A percentile compares a stretch with the other conserved stretches of the same genome.
Evolutionary conservation across 2,113 vertebrate genomes (phyloP).

Genomic region (Dromas ardeola): DNA sequence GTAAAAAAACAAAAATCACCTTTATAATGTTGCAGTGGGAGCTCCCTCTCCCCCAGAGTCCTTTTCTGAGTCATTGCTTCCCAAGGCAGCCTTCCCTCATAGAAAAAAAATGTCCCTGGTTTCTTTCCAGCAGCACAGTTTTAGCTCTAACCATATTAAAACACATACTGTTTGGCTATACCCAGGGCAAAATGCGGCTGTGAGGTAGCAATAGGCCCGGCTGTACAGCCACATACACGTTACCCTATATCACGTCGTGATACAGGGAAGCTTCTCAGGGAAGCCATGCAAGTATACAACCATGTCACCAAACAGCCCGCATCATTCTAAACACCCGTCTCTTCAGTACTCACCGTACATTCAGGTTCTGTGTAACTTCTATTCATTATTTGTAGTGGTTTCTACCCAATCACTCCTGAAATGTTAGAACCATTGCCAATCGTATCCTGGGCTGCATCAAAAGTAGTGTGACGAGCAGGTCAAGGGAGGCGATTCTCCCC

Average conservation of each 20-base stretch:
- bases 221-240: neutral
- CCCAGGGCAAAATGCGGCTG: neutral
- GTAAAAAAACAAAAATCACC: neutral
- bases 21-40: neutral
- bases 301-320: neutral
- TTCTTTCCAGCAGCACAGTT: neutral
- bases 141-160: neutral
- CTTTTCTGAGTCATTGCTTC: neutral
- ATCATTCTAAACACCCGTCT: neutral
- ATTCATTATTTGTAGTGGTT: neutral
- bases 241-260: fast-evolving
- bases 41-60: neutral
- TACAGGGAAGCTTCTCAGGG: neutral
- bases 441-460: too few species aligned
- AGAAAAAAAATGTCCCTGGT: neutral
- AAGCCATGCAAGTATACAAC: neutral
- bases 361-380: neutral
- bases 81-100: neutral
- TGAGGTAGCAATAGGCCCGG: neutral
- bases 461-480: too few species aligned
- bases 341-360: neutral
- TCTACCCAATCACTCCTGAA: neutral
- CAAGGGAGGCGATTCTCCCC: too few species aligned
- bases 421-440: too few species aligned
- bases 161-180: neutral